Base-by-base conservation (phyloP, 2,797 vertebrate genomes). In the Nothura maculosa region DNA sequence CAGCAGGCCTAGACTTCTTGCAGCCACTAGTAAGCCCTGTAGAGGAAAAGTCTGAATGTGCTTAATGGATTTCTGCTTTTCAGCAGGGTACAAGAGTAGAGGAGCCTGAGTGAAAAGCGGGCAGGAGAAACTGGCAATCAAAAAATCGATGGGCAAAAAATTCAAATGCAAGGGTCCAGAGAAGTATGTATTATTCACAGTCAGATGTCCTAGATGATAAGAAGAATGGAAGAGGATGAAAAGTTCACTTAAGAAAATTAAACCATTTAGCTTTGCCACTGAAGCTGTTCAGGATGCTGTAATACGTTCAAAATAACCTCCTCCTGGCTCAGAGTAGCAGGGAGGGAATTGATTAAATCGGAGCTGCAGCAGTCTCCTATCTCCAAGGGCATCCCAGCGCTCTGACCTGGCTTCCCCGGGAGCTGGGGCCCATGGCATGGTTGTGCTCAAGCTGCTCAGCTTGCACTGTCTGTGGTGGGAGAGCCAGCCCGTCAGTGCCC, bases 51-150 rank as follows among this genome's bases (percentile, higher is more conserved):
- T 62, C 64, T 79, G 67, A 73, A 43, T 94, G 96, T 94, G 95
- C 95, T 96, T 95, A 90, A 83, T 12, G 69, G 79, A 85, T 78
- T 83, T 74, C 88, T 95, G 94, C 84, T 91, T 89, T 63, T 45
- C 61, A 86, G 93, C 72, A 94, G 79, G 92, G 78, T 55, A 50
- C 52, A 75, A 73, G 78, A 94, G 80, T 86, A 81, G 68, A 88
- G 50, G 66, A 94, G 94, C 80, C 80, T 90, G 82, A 96, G 92
- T 85, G 79, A 82, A 67, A 80, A 60, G 66, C 4, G 62, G 50
- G 45, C 70, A 89, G 58, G 55, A 76, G 70, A 92, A 84, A 92
- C 2, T 45, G 79, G 88, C 81, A 93, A 93, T 58, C 32, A 83
- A 92, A 93, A 83, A 50, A 58, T 70, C 85, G 57, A 72, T 0